Conservation (phyloP, 2,888 invertebrate species). For the Noctua janthe region DNA sequence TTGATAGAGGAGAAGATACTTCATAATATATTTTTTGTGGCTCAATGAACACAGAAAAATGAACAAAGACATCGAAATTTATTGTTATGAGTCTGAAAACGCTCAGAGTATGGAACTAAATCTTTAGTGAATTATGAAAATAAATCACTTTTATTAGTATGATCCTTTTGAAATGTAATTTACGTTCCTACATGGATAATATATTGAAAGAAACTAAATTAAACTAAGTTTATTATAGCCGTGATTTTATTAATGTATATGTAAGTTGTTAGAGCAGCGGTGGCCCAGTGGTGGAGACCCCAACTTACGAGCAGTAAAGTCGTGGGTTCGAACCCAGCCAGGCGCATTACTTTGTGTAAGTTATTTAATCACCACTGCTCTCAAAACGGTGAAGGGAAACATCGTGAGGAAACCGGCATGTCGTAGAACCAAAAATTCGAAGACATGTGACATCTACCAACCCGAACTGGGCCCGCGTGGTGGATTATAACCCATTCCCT, state of each 20-base stretch:
- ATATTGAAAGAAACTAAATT: neutral
- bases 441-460: no score
- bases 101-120: neutral
- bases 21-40: slow-evolving; percentile 15
- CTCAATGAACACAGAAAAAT: neutral
- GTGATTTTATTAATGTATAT: neutral
- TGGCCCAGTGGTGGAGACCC: no score
- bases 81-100: neutral
- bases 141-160: slow-evolving; percentile 11
- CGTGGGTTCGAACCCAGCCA: no score
- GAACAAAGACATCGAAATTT: slow-evolving; percentile 5
- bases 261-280: neutral
- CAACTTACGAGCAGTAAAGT: no score
- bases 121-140: slow-evolving; percentile 1
- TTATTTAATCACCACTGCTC: no score
- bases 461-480: no score
- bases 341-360: no score
- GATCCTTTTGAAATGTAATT: neutral
- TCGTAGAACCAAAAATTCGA: no score
- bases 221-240: neutral
- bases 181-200: neutral
- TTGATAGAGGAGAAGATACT: slow-evolving; percentile 15
- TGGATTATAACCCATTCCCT: no score
- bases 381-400: no score
- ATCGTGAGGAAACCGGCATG: no score